phyloP scores from a whole-genome alignment of 2,888 invertebrate species.

The Oscheius sp. region DNA sequence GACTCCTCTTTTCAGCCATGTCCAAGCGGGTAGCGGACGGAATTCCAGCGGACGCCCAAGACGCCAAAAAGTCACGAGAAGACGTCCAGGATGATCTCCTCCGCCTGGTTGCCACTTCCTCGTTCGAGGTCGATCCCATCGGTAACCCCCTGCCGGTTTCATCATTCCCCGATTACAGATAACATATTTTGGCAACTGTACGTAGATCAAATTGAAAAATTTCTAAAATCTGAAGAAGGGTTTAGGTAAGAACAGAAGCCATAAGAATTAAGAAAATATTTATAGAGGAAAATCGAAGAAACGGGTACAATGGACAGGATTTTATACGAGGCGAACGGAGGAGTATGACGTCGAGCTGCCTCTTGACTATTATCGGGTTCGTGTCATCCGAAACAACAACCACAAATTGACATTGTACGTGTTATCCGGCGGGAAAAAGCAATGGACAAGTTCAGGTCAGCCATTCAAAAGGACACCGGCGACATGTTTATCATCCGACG shows the following conservation, averaged over 20 bases:
- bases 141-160: too few relatives aligned
- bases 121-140: too few relatives aligned
- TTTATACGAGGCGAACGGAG: not conserved
- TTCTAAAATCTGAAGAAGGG: not conserved
- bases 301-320: slow-evolving; percentile 8
- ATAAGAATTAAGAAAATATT: not conserved
- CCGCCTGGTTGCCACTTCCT: too few relatives aligned
- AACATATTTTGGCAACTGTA: not conserved
- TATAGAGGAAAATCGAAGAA: not conserved
- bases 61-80: not conserved
- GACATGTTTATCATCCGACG: not conserved
- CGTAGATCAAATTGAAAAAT: not conserved
- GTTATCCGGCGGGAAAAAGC: not conserved
- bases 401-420: not conserved
- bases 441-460: not conserved
- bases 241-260: too few relatives aligned
- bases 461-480: not conserved
- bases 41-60: not conserved
- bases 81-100: too few relatives aligned
- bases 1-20: not conserved
- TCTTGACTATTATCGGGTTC: not conserved
- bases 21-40: slow-evolving; percentile 1
- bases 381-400: not conserved
- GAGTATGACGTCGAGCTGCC: slow-evolving; percentile 7
- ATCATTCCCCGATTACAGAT: not conserved